Evolutionary conservation across 2,113 vertebrate species (phyloP).

Genomic region (Artemisiospiza belli): DNA sequence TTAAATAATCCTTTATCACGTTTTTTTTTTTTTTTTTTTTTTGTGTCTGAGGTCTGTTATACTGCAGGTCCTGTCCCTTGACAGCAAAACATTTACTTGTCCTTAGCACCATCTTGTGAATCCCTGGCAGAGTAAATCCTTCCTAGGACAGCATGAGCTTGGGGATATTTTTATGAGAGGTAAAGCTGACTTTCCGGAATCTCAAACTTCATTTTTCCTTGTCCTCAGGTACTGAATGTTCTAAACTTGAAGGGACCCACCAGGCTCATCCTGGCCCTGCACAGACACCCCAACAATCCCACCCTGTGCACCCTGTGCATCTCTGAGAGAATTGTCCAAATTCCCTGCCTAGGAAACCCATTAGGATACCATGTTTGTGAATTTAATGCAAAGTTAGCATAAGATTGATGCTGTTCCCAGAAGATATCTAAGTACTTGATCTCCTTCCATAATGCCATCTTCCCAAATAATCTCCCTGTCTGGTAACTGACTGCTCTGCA

Average conservation of each 20-base stretch:
- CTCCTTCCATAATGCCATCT: neutral
- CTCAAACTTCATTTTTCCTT: neutral
- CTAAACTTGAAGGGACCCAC: neutral
- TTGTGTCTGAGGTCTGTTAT: neutral
- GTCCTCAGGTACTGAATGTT: neutral
- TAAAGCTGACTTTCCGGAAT: neutral
- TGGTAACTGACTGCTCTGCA: neutral
- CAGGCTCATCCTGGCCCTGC: neutral
- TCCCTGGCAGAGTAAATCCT: neutral
- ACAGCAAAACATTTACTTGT: neutral
- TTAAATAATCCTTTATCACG: neutral
- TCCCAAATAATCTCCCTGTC: neutral
- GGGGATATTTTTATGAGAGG: neutral
- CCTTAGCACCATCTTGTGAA: neutral
- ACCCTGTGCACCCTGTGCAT: neutral
- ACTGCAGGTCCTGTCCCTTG: neutral
- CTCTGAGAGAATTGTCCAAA: too few species aligned
- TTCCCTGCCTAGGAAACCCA: neutral
- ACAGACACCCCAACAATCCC: neutral
- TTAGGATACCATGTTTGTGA: neutral
- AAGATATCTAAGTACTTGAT: rapidly evolving
- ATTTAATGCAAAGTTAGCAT: neutral
- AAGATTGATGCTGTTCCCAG: neutral
- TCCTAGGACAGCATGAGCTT: neutral
- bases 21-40: neutral